phyloP scores from a whole-genome alignment of 2,888 invertebrate species.

The Amiota communis region DNA sequence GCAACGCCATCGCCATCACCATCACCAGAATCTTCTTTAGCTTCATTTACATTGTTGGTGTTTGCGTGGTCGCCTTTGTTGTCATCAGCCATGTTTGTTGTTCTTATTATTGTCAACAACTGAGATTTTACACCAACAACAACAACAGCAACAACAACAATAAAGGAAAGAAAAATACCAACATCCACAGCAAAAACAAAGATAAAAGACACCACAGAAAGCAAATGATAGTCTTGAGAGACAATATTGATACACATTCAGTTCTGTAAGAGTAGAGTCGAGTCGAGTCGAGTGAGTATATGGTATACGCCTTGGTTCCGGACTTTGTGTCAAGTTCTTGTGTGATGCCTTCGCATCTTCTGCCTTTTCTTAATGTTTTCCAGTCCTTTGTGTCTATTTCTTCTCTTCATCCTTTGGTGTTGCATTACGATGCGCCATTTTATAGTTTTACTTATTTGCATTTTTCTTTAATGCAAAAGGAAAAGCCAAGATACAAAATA shows the following conservation, averaged over 20 bases:
- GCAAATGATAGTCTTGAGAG: conserved; percentile 1
- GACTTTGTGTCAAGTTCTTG: too few relatives aligned
- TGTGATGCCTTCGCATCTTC: neutral
- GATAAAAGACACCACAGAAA: neutral
- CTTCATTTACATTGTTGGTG: conserved; percentile 8
- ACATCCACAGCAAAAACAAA: neutral
- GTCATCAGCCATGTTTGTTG: conserved; percentile 22
- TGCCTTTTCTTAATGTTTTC: neutral
- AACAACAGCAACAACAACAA: conserved; percentile 5
- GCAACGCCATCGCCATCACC: neutral
- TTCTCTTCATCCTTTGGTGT: neutral
- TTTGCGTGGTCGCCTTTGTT: neutral
- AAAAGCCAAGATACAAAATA: conserved; percentile 7
- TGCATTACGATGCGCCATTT: conserved; percentile 2
- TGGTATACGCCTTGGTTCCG: too few relatives aligned
- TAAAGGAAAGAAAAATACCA: too few relatives aligned
- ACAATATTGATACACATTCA: conserved; percentile 20
- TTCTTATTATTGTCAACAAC: conserved; percentile 25
- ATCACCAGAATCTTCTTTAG: conserved; percentile 13
- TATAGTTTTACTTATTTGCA: conserved; percentile 20
- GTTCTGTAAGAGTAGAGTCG: neutral
- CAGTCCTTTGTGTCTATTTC: neutral
- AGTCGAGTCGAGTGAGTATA: neutral
- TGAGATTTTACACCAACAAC: conserved; percentile 22
- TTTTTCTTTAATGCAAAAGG: conserved; percentile 4